Base-by-base conservation (phyloP, 2,888 invertebrate species). In the Dasysyrphus albostriatus region DNA sequence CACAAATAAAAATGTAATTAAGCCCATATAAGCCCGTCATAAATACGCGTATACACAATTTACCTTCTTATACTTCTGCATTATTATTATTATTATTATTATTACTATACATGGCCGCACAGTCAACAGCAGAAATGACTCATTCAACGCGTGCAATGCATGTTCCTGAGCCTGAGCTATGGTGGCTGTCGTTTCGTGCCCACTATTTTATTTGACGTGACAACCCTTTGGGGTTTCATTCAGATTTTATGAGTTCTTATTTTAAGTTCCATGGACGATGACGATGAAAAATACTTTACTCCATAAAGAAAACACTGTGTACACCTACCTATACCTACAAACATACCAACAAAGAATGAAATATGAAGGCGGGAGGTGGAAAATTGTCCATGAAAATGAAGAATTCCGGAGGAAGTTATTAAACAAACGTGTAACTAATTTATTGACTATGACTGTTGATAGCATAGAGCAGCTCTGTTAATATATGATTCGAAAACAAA, bases 321-420 rank as follows among this genome's bases (percentile, higher is more conserved):
- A 76, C 58, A 59, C 16, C 47, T 73, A 44, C 58, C 51, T 49
- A n/a, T n/a, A 63, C 56, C 16, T 47, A 47, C 44, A 56, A 24
- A 24, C 24, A 24, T 24, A 24, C 24, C 24, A 24, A 24, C 24
- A 24, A 24, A 3, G 24, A 2, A 24, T 24, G 5, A 0, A 12
- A 19, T 63, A 44, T 24, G 29, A 19, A 59, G 34, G 49, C 12
- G 37, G 32, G 5, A 32, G 16, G 29, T 51, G 47, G 32, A 49
- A 59, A 24, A 59, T 63, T 49, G 34, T 67, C 67, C 32, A 49
- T 67, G 67, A 77, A 19, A 65, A 70, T 67, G 44, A 73, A 63
- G 61, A 70, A 75, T 79, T 75, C 80, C 83, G 70, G 81, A 84
- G 84, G 84, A 84, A 84, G 84, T 72, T 84, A 67, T 54, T 54